Base-by-base conservation (phyloP, 2,888 invertebrate genomes). In the Diarsia mendica region DNA sequence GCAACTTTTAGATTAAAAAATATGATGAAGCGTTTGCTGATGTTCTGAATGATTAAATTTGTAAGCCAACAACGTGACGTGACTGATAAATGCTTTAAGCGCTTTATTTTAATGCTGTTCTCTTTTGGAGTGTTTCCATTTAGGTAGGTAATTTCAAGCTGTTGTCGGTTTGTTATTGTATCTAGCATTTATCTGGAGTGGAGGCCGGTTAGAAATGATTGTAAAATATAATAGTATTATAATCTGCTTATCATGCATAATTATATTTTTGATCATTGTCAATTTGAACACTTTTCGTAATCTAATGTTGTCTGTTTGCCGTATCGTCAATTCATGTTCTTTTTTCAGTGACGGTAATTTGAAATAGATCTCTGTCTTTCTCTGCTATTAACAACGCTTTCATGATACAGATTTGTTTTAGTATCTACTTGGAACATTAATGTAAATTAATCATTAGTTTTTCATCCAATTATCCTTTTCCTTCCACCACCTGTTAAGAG, bases 401-500 rank as follows among this genome's bases (percentile, higher is more conserved):
- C 51, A 66, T 23, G 20, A 67, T 63, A 49, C 51, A 33, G 58
- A 72, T 64, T 66, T 66, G 61, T 20, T 64, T 77, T 69, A 15
- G 18, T 64, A 49, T 77, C 48, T 77, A 58, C 58, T 58, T 63
- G 63, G n/a, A 44, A 63, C 18, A 61, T 63, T 63, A 44, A 60
- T 48, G 13, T 18, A 5, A 44, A 69, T 55, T 46, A 66, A 67
- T 74, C 18, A 65, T 67, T 65, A 60, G 53, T 49, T 55, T 28
- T 61, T 61, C 63, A 68, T 79, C 80, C 80, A 73, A 53, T 65
- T 49, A 48, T 53, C 44, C 23, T 33, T 23, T 46, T 65, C 71
- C 65, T 68, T 75, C 69, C 72, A 72, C 28, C 76, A 77, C 83
- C 72, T 82, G 87, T 78, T 33, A 46, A 60, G 20, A 80, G 71